phyloP scores from a whole-genome alignment of 92 coral and sea anemone species.

The Phenganax marumi region DNA sequence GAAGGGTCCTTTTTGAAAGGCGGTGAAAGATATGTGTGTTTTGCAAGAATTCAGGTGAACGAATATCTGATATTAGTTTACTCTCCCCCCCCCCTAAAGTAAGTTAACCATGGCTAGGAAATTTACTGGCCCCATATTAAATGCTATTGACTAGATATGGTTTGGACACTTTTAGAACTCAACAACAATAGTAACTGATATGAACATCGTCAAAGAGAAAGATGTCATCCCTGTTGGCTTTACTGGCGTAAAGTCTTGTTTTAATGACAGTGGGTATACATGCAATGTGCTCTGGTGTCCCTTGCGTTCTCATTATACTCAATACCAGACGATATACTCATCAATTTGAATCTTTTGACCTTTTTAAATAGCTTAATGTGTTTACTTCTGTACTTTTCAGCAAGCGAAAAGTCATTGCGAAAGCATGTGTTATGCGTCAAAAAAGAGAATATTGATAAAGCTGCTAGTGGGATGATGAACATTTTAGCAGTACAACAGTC shows the following conservation, averaged over 20 bases:
- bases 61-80: background rate
- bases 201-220: conserved; percentile 74
- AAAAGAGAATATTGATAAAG: conserved; percentile 65
- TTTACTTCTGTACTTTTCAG: background rate
- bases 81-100: no score
- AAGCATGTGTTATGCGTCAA: conserved; percentile 76
- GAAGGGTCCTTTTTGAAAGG: conserved; percentile 88
- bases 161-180: conserved; percentile 51
- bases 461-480: conserved; percentile 66
- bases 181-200: conserved; percentile 68
- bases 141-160: no score
- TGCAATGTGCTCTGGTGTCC: background rate
- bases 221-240: conserved; percentile 77
- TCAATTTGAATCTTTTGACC: no score
- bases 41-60: conserved; percentile 54
- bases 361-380: background rate
- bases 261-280: conserved; percentile 68
- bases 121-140: no score
- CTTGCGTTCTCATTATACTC: background rate
- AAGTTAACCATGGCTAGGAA: no score
- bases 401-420: conserved; percentile 82
- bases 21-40: conserved; percentile 88
- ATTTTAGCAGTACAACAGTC: conserved; percentile 78
- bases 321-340: no score
- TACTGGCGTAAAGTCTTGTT: conserved; percentile 70